These are phyloP conservation scores for Heterotilapia buettikoferi DNA, from an alignment of 2,113 vertebrate genomes.

Conservation along the genomic window DNA sequence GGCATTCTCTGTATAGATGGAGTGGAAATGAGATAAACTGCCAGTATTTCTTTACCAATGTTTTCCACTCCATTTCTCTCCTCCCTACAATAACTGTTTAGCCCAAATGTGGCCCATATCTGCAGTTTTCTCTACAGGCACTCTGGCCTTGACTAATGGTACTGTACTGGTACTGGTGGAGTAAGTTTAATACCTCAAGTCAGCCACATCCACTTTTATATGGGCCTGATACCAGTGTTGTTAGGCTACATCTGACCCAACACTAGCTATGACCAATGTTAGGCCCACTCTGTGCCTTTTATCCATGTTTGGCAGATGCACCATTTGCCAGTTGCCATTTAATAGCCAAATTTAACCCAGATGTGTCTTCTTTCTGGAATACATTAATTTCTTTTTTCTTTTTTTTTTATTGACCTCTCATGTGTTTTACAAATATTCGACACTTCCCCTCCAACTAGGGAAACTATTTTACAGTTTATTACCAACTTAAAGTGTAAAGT, in stretches of 20 bases:
- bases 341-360: not conserved
- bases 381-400: fast-evolving
- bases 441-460: not conserved
- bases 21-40: not conserved
- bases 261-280: not conserved
- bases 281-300: fast-evolving
- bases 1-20: not conserved
- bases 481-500: not conserved
- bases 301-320: not conserved
- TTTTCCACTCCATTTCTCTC: not conserved
- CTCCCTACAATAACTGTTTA: not conserved
- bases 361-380: not conserved
- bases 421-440: not conserved
- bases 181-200: not conserved
- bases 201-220: not conserved
- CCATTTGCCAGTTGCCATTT: not conserved
- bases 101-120: not conserved
- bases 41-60: not conserved
- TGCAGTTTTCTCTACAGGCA: not conserved
- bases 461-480: not conserved
- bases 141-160: not conserved
- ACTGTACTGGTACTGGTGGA: no score
- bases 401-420: not conserved
- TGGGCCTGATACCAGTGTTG: not conserved
- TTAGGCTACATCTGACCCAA: not conserved